Base-by-base conservation (phyloP, 2,797 vertebrate genomes). In the Enteromius unitaeniatus region DNA sequence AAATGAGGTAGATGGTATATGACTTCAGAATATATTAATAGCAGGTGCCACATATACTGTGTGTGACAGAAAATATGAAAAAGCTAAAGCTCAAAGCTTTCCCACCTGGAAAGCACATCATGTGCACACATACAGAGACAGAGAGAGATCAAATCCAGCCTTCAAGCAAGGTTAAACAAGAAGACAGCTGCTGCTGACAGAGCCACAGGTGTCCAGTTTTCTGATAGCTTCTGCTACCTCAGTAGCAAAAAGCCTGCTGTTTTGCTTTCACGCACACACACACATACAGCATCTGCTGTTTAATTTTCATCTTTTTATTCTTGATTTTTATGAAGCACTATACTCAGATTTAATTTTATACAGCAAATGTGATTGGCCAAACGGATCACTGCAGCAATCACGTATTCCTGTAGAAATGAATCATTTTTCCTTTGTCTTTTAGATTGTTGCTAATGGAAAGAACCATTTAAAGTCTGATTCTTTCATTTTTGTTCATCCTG, bases 81-180 rank as follows among this genome's bases (percentile, higher is more conserved):
- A 28, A 60, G 17, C 55, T 8, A 19, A 45, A 42, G 19, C 77
- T 23, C 14, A 47, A 73, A 14, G 1, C 21, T 45, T 53, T 80
- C 78, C 17, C 67, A 80, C n/a, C 51, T 70, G 78, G 62, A 51
- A 67, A 53, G 21, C 15, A 21, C 55, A 28, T 58, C 15, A 80
- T 58, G 3, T 4, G 11, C 23, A 28, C 14, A 28, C n/a, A 13
- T 3, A 31, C 58, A 23, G 9, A 13, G 0, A 47, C 0, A 42
- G 1, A 75, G 34, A 79, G 13, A 86, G 34, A 72, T 76, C 79
- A 73, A 77, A 47, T 78, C 42, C 73, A 49, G 78, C 62, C 60
- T 78, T 76, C 53, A 60, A 53, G 49, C 72, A 76, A 74, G 62
- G 51, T 74, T 70, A 69, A 69, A 81, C 26, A 28, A 58, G 77